A percentile compares a stretch with the other conserved stretches of the same genome.
phyloP scores from a whole-genome alignment of 2,797 vertebrate genomes.

The Graptemys geographica region DNA sequence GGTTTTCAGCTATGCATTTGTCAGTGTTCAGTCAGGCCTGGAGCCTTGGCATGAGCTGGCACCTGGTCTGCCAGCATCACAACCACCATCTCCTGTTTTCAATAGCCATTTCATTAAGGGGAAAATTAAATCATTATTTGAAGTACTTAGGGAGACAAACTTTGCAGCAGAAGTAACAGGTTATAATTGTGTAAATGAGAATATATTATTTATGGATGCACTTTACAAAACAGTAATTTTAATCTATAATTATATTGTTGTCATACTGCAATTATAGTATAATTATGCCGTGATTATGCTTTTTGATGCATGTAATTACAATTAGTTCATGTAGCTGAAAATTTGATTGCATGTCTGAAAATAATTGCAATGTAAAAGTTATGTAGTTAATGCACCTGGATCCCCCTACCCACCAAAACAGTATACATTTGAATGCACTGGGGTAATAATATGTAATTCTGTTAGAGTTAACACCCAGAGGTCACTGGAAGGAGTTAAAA shows the following conservation, averaged over 20 bases:
- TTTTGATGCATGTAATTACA: slow-evolving; percentile 27
- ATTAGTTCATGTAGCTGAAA: slow-evolving; percentile 48
- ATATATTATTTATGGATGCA: neutral
- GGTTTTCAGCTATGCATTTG: neutral
- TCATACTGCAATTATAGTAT: neutral
- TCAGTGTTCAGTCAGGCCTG: neutral
- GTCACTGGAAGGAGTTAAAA: neutral
- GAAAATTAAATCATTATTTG: fast-evolving
- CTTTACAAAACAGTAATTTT: neutral
- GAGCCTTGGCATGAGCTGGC: neutral
- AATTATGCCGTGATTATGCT: slow-evolving; percentile 21
- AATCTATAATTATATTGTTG: neutral
- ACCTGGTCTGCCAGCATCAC: neutral
- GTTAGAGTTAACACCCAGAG: slow-evolving; percentile 43
- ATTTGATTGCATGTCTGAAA: slow-evolving; percentile 40
- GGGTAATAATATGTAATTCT: slow-evolving; percentile 68
- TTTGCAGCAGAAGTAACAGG: neutral
- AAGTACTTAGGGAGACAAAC: neutral
- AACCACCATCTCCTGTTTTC: neutral
- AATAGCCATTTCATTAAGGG: neutral
- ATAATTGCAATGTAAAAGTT: slow-evolving; percentile 57
- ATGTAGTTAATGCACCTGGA: slow-evolving; percentile 54
- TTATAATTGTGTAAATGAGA: neutral
- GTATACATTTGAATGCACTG: slow-evolving; percentile 64
- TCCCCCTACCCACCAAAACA: slow-evolving; percentile 11